phyloP scores from a whole-genome alignment of 1,140 invertebrate genomes.

The Eurosta solidaginis region DNA sequence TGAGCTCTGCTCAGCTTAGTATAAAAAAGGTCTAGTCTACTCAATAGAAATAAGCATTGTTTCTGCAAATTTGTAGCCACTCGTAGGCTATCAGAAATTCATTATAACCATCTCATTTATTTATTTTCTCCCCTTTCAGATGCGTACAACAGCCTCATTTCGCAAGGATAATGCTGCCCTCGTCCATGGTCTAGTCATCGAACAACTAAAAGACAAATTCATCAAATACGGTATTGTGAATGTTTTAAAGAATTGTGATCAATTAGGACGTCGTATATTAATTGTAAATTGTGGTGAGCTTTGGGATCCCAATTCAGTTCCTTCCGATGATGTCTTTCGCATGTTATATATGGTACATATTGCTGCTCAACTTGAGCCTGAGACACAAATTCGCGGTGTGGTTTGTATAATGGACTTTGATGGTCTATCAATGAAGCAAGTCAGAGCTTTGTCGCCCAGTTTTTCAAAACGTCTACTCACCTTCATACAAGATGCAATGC shows the following conservation, averaged over 20 bases:
- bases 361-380: conserved; percentile 72
- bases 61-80: too few species aligned
- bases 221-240: conserved; percentile 74
- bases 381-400: conserved; percentile 73
- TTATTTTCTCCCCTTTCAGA: conserved; percentile 58
- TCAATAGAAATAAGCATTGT: too few species aligned
- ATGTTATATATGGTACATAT: conserved; percentile 79
- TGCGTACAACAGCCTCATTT: conserved; percentile 76
- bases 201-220: conserved; percentile 69
- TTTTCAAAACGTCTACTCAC: conserved; percentile 75
- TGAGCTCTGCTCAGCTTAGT: too few species aligned
- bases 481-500: conserved; percentile 88
- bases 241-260: conserved; percentile 71
- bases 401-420: conserved; percentile 83
- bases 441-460: conserved; percentile 69
- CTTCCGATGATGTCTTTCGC: conserved; percentile 74
- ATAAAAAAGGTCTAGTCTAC: too few species aligned
- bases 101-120: too few species aligned
- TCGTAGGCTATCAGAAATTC: too few species aligned
- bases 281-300: conserved; percentile 59
- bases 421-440: conserved; percentile 75
- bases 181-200: conserved; percentile 68
- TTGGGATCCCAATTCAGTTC: conserved; percentile 76
- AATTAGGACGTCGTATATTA: conserved; percentile 58
- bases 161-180: conserved; percentile 70